Conservation (phyloP, 2,113 vertebrate genomes). For the Alligator sinensis region DNA sequence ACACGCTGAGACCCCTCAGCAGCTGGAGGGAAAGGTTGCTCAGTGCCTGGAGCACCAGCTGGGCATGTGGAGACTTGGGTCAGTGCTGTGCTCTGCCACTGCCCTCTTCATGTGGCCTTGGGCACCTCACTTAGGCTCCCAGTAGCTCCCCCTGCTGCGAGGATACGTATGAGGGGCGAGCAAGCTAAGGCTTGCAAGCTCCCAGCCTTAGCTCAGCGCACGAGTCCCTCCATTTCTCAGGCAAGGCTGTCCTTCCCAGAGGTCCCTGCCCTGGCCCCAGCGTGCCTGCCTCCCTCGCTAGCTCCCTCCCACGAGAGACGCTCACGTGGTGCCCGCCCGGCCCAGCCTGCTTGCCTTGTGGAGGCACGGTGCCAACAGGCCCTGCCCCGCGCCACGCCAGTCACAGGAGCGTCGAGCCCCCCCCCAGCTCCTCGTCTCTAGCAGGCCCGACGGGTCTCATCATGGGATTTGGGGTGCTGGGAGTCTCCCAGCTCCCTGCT, state of each 20-base stretch:
- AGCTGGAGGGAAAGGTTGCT: background rate
- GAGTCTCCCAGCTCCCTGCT: background rate
- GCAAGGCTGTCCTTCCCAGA: background rate
- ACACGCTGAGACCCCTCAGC: background rate
- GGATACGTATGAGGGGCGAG: too few species aligned
- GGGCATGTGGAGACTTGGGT: background rate
- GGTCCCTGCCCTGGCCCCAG: background rate
- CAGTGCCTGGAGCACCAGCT: background rate
- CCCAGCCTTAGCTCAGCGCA: too few species aligned
- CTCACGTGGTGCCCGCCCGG: fast-evolving
- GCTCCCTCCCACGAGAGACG: background rate
- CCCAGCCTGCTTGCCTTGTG: background rate
- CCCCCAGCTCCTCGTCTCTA: too few species aligned
- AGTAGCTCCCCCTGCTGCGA: too few species aligned
- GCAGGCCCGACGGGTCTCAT: background rate
- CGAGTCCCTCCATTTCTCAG: too few species aligned
- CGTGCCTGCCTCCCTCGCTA: background rate
- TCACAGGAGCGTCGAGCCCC: background rate
- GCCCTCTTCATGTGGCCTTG: too few species aligned
- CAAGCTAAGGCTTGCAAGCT: too few species aligned
- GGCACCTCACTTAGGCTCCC: too few species aligned
- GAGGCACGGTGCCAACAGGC: background rate
- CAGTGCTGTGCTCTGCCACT: too few species aligned
- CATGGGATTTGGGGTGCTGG: background rate
- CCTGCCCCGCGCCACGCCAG: background rate